phyloP scores from a whole-genome alignment of 1,140 invertebrate genomes.

The Anadara kagoshimensis region DNA sequence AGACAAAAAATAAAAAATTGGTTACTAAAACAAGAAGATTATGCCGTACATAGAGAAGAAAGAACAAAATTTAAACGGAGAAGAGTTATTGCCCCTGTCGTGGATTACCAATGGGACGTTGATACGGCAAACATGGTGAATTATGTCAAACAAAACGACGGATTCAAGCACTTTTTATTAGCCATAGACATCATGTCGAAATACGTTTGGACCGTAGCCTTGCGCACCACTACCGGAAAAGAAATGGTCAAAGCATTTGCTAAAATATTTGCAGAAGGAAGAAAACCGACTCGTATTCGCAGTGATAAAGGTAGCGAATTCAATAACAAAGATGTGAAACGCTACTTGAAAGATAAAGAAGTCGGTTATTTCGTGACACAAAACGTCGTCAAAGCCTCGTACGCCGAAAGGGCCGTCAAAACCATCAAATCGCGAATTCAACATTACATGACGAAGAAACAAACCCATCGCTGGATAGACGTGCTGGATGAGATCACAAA shows the following conservation, averaged over 20 bases:
- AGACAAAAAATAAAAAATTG: constrained; percentile 34
- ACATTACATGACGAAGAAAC: constrained; percentile 17
- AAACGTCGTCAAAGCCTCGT: constrained; percentile 22
- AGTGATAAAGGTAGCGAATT: constrained; percentile 22
- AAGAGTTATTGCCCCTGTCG: constrained; percentile 26
- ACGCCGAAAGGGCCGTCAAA: constrained; percentile 34
- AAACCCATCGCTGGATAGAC: constrained; percentile 16
- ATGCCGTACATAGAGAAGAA: constrained; percentile 34
- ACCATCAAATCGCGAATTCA: constrained; percentile 21
- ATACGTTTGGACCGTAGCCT: background rate
- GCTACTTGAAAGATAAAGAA: background rate
- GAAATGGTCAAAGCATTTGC: constrained; percentile 12
- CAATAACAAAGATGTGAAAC: background rate
- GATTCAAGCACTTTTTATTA: constrained; percentile 23
- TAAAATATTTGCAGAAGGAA: no score
- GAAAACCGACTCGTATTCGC: no score
- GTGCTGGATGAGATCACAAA: constrained; percentile 10
- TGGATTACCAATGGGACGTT: constrained; percentile 41
- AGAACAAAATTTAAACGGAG: constrained; percentile 22
- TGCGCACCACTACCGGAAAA: background rate
- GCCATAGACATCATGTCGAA: constrained; percentile 12
- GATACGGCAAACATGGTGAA: constrained; percentile 30
- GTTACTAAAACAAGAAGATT: constrained; percentile 34
- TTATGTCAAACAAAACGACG: constrained; percentile 32
- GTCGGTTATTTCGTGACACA: constrained; percentile 12